Conservation (phyloP, 1,140 invertebrate genomes). For the Hypsibius dujardini region DNA sequence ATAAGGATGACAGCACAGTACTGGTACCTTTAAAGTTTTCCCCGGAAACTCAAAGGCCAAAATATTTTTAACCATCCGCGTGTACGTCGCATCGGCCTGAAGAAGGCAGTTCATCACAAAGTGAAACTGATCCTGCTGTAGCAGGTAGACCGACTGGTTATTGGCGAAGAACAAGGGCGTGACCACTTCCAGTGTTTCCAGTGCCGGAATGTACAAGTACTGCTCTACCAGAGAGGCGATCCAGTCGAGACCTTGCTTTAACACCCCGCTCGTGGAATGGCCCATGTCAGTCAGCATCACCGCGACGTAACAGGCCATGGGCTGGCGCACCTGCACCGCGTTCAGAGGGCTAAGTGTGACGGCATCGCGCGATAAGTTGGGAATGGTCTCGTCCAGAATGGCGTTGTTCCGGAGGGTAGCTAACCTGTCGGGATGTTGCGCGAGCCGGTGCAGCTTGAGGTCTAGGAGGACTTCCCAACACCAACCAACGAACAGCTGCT, state of each 20-base stretch:
- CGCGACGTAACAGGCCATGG: conserved; percentile 49
- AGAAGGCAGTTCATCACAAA: conserved; percentile 33
- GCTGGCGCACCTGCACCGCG: conserved; percentile 44
- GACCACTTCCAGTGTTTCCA: conserved; percentile 47
- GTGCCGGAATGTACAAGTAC: conserved; percentile 48
- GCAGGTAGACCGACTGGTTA: conserved; percentile 41
- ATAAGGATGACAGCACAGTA: too few species aligned
- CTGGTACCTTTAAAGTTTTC: conserved; percentile 39
- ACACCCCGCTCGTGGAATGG: conserved; percentile 33
- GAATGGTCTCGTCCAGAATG: background rate
- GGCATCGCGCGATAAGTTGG: background rate
- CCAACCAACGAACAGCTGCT: conserved; percentile 30
- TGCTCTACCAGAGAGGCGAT: conserved; percentile 36
- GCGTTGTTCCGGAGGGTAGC: background rate
- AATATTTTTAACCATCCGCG: conserved; percentile 57
- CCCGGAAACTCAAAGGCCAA: conserved; percentile 50
- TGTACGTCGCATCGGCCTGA: conserved; percentile 51
- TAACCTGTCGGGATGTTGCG: background rate
- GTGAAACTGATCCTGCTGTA: conserved; percentile 19
- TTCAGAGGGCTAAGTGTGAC: conserved; percentile 18
- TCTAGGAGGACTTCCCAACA: conserved; percentile 26
- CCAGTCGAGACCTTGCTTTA: conserved; percentile 22
- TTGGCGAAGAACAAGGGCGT: conserved; percentile 50
- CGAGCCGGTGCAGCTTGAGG: background rate
- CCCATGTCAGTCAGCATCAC: conserved; percentile 51